Evolutionary conservation across 2,113 vertebrate genomes (phyloP), one percentile per base, ranked within the genome.

Genomic region (Nycticorax nycticorax): DNA sequence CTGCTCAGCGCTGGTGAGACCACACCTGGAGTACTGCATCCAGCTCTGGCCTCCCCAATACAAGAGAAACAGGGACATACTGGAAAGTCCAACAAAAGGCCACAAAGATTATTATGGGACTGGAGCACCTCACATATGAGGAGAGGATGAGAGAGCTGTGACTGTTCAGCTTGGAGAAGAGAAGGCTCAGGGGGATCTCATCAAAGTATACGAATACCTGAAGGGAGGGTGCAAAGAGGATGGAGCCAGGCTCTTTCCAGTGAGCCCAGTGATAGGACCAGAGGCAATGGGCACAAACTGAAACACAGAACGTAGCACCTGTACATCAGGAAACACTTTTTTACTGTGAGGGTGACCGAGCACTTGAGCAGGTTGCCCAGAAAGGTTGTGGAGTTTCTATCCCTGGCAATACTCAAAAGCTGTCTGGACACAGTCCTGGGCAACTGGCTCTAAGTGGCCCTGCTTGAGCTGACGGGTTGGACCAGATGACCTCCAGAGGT

Each of bases 301-400:
- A 43, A 43, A 43, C 22, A 41, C 13, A 12, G 47, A 10, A 52
- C 1, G 4, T 41, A 33, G 37, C 1, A 0, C 41, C 28, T 63
- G 35, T 52, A 41, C 23, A 21, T 64, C 37, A 53, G 35, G 14
- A n/a, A 41, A 20, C 37, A 13, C 30, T 41, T 53, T 39, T 79
- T 64, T 53, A 79, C 18, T 21, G 4, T 8, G 13, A n/a, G 22
- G 23, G 18, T 20, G 3, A 66, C 18, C 2, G 4, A 79, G 59
- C 37, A 26, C 37, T 45, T 57, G 57, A 45, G 33, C 21, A 64
- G 26, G 57, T 24, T 53, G 32, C 32, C 20, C 39, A 63, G 41
- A 28, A 16, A 37, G 22, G 16, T 7, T 19, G 30, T 35, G 30
- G 19, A 21, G 32, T 33, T 14, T 78, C 47, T 27, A 69, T 27